Conservation (phyloP, 2,888 invertebrate species). For the Amblyjoppa fuscipennis region DNA sequence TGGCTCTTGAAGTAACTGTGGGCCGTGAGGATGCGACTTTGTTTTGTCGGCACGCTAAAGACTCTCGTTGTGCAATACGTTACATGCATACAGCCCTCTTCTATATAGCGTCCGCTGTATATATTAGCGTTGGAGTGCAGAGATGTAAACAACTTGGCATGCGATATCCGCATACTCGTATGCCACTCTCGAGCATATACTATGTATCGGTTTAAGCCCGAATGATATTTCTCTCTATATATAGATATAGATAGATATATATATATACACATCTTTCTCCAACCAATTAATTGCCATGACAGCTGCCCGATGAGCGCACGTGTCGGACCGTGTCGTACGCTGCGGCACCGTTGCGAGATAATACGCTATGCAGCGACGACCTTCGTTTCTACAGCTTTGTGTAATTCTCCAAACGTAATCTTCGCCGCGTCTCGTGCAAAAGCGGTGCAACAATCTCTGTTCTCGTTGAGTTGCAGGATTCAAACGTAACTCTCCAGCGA, state of each 20-base stretch:
- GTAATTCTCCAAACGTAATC: background rate
- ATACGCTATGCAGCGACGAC: slow-evolving; percentile 7
- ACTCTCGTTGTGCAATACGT: slow-evolving; percentile 33
- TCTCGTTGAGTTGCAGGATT: background rate
- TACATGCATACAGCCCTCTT: background rate
- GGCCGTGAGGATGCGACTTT: slow-evolving; percentile 25
- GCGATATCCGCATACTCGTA: slow-evolving; percentile 63
- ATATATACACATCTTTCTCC: background rate
- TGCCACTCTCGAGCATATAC: slow-evolving; percentile 28
- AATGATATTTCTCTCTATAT: slow-evolving; percentile 17
- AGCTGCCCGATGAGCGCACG: slow-evolving; percentile 35
- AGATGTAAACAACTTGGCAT: slow-evolving; percentile 43
- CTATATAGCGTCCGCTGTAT: background rate
- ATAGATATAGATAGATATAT: background rate
- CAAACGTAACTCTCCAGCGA: background rate
- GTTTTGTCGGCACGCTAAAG: slow-evolving; percentile 16
- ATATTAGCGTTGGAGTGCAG: slow-evolving; percentile 7
- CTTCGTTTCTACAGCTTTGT: slow-evolving; percentile 36
- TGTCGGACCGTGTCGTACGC: slow-evolving; percentile 3
- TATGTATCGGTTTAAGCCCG: slow-evolving; percentile 28
- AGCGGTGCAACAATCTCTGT: slow-evolving; percentile 7
- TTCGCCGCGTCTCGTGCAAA: slow-evolving; percentile 2
- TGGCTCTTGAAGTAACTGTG: slow-evolving; percentile 1
- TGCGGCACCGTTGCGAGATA: slow-evolving; percentile 18
- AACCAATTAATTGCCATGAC: slow-evolving; percentile 43